Evolutionary conservation across 2,888 invertebrate species (phyloP), one percentile per base, ranked within the genome.

Genomic region (Odontocerum albicorne): DNA sequence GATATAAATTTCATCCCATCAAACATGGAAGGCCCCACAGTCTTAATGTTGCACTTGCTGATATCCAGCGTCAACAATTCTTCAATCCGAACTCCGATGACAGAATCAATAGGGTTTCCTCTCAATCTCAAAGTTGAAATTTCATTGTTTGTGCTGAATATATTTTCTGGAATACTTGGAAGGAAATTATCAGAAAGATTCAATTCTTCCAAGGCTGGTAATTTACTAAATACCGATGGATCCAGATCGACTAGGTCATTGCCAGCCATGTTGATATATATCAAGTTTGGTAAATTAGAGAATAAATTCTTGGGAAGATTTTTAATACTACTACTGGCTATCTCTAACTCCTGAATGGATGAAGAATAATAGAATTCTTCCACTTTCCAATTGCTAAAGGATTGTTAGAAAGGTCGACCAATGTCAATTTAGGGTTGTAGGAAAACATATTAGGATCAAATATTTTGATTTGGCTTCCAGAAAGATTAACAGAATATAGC

Each of bases 181-280:
- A 91, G 77, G 4, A 79, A 74, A 66, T 91, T 91, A 62, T 85
- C 80, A 13, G 88, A 86, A 6, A 91, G 72, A 65, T 88, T 86
- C 20, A 91, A 70, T 65, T 89, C 88, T 66, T 86, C 85, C 49
- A 91, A 77, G 42, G 82, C 80, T 8, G 81, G 73, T 17, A 86
- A 72, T 16, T 79, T 75, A 55, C 81, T 81, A 69, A 90, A 89
- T 1, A 81, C 76, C 46, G 75, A 73, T 15, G 75, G 75, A 52
- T 84, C 81, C 64, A 87, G 73, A 43, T 81, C 77, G 44, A 77
- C 79, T 43, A 91, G 70, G 49, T 79, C 77, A 65, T 91, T 91
- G 49, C 84, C 82, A 21, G 84, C 82, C 55, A 90, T 72, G 65
- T 86, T 87, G 44, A 88, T 75, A 66, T 83, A 87, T 65, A 83